A percentile compares a stretch with the other conserved stretches of the same genome.
phyloP scores from a whole-genome alignment of 2,888 invertebrate species.

The Argynnis bischoffii region DNA sequence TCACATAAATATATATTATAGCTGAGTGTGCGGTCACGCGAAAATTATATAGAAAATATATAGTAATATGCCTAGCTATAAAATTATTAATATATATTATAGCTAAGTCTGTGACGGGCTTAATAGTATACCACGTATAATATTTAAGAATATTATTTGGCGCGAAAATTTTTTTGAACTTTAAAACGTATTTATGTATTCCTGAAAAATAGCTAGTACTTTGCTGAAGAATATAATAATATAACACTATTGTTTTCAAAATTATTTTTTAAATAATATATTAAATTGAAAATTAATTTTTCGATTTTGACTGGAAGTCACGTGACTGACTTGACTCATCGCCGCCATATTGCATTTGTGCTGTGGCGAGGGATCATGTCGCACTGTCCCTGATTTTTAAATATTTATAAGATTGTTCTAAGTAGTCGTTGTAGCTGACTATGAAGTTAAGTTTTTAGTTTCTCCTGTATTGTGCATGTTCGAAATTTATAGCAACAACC shows the following conservation, averaged over 20 bases:
- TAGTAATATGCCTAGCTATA: no score
- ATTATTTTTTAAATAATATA: not conserved
- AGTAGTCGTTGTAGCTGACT: conserved; percentile 40
- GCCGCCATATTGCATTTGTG: conserved; percentile 70
- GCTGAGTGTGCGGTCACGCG: no score
- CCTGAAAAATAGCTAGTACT: not conserved
- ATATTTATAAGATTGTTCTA: conserved; percentile 49
- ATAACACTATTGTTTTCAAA: no score
- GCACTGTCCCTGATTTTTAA: conserved; percentile 54
- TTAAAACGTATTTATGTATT: not conserved
- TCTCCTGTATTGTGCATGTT: conserved; percentile 32
- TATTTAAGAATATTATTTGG: not conserved
- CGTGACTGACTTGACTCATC: conserved; percentile 56
- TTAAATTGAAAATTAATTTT: conserved; percentile 14
- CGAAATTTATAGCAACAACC: conserved; percentile 36
- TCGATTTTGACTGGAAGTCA: conserved; percentile 47
- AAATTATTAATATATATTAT: no score
- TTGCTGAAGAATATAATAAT: no score
- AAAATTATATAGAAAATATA: no score
- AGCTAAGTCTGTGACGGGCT: no score
- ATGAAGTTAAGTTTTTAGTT: conserved; percentile 33
- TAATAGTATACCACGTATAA: no score
- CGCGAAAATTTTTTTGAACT: conserved; percentile 14
- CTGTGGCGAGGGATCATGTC: conserved; percentile 57
- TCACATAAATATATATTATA: no score